Percentiles rank a stretch among this genome's conserved stretches.
Conservation (phyloP, 2,113 vertebrate species). For the Xerus inauris region DNA sequence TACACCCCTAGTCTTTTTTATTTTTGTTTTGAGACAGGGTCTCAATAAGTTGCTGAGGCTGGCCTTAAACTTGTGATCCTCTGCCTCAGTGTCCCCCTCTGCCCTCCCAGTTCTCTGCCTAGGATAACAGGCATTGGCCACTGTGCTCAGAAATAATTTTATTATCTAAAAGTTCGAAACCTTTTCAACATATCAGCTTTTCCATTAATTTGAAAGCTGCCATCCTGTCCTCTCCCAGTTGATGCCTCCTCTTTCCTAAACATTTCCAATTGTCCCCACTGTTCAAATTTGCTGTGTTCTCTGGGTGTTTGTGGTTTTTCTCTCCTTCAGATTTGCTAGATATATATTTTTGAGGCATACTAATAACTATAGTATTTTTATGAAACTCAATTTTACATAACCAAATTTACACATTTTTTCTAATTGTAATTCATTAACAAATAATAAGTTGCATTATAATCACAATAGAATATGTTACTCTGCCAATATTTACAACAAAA, state of each 20-base stretch:
- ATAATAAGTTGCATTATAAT: background rate
- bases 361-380: background rate
- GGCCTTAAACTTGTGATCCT: too few species aligned
- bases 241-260: background rate
- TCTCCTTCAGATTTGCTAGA: background rate
- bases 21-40: too few species aligned
- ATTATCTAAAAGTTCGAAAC: background rate
- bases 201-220: background rate
- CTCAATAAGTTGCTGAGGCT: too few species aligned
- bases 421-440: constrained; percentile 7
- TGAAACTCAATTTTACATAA: background rate
- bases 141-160: background rate
- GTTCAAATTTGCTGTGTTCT: background rate
- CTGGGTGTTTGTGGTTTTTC: background rate
- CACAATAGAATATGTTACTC: background rate
- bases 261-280: background rate
- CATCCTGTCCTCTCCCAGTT: background rate
- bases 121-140: too few species aligned
- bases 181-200: background rate
- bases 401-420: background rate
- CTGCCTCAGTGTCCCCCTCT: too few species aligned
- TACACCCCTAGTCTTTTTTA: too few species aligned
- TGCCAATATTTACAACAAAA: background rate
- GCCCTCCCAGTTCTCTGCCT: too few species aligned
- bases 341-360: background rate